Percentiles rank a stretch among this genome's conserved stretches.
Conservation (phyloP, 2,888 invertebrate species). For the Artemia sp. region DNA sequence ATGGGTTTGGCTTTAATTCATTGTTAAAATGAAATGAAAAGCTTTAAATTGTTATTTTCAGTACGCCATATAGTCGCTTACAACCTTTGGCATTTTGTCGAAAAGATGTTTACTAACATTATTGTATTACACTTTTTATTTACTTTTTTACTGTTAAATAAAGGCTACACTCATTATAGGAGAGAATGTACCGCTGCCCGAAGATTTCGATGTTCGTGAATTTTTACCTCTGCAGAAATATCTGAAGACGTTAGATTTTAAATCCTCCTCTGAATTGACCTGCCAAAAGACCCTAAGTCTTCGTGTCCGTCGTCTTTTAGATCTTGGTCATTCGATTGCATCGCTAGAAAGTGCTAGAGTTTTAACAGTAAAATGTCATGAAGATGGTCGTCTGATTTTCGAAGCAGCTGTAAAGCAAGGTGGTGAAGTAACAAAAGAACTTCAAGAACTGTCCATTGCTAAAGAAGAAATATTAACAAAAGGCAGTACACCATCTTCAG, state of each 20-base stretch:
- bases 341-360: neutral
- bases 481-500: slow-evolving; percentile 9
- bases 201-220: slow-evolving; percentile 60
- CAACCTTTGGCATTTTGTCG: too few species aligned
- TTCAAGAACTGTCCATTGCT: slow-evolving; percentile 6
- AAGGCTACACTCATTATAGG: slow-evolving; percentile 33
- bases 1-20: too few species aligned
- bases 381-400: neutral
- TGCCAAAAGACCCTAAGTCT: neutral
- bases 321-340: neutral
- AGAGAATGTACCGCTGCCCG: slow-evolving; percentile 48
- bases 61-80: too few species aligned
- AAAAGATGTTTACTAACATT: too few species aligned
- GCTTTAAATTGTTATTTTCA: too few species aligned
- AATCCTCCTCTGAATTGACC: slow-evolving; percentile 3
- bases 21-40: too few species aligned
- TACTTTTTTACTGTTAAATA: too few species aligned
- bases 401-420: neutral
- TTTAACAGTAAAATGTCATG: neutral
- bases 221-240: slow-evolving; percentile 46
- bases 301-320: slow-evolving; percentile 1
- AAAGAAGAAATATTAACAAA: slow-evolving; percentile 14
- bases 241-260: neutral
- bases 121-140: too few species aligned
- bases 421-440: neutral